These are phyloP conservation scores for Spilogale gracilis DNA, from an alignment of 2,113 vertebrate genomes.

Conservation along the genomic window DNA sequence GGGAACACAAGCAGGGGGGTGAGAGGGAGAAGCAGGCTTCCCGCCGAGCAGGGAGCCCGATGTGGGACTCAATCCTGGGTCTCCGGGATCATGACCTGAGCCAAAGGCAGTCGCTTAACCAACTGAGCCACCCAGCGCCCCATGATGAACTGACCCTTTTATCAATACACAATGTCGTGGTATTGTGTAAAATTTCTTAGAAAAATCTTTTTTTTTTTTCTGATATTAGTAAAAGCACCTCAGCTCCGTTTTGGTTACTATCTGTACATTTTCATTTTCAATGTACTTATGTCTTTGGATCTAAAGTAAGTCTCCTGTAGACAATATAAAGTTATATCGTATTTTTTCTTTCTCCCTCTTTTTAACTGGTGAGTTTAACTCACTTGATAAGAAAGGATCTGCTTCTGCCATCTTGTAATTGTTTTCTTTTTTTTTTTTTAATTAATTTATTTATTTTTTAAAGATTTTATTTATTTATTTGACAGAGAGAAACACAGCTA, in stretches of 20 bases:
- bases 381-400: neutral
- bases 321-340: neutral
- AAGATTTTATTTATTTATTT: no score
- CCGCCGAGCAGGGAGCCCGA: no score
- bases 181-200: neutral
- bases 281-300: neutral
- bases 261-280: neutral
- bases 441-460: no score
- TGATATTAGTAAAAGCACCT: neutral
- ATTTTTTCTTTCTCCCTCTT: conserved; percentile 1
- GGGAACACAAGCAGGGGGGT: no score
- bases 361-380: neutral
- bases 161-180: neutral
- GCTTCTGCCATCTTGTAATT: neutral
- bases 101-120: no score
- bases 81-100: no score
- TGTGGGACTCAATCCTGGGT: no score
- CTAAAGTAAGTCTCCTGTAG: neutral
- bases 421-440: no score
- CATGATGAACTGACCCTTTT: neutral
- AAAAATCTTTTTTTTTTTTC: neutral
- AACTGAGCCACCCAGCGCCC: no score
- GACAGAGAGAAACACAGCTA: no score
- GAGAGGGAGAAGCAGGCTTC: no score
- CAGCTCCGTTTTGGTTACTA: neutral